Percentiles rank a stretch among this genome's conserved stretches.
phyloP scores from a whole-genome alignment of 2,113 vertebrate genomes.

The Xiphophorus hellerii region DNA sequence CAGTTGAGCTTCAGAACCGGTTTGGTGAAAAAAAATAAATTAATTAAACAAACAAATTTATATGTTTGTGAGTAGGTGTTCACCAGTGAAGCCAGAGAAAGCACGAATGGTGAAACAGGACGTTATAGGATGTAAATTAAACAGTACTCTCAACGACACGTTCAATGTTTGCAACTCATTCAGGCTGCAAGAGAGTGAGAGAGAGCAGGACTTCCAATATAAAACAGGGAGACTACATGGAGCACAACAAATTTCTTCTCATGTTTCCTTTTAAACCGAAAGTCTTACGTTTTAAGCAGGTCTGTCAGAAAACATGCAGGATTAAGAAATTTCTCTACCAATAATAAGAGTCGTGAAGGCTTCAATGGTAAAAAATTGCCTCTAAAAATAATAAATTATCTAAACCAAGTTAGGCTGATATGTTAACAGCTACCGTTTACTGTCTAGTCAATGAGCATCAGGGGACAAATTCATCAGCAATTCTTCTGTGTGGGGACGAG shows the following conservation, averaged over 20 bases:
- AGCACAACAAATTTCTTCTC: not conserved
- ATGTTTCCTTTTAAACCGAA: not conserved
- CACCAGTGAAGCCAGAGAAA: not conserved
- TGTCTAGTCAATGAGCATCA: slow-evolving; percentile 13
- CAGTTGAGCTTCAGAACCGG: not conserved
- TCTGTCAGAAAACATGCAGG: not conserved
- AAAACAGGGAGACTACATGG: not conserved
- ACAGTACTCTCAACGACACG: not conserved
- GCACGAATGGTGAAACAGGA: not conserved
- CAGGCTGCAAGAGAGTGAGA: not conserved
- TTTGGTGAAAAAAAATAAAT: no score
- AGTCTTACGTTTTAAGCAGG: not conserved
- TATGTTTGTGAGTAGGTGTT: no score
- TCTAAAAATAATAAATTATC: not conserved
- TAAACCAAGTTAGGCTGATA: slow-evolving; percentile 19
- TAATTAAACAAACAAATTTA: not conserved
- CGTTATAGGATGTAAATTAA: not conserved
- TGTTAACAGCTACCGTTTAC: slow-evolving; percentile 23
- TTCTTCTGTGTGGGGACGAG: slow-evolving; percentile 9
- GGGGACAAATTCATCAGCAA: slow-evolving; percentile 38
- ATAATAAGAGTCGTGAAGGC: not conserved
- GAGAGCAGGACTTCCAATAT: not conserved
- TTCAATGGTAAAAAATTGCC: not conserved
- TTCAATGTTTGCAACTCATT: not conserved
- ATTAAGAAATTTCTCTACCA: not conserved